Conservation (phyloP, 2,113 vertebrate genomes). For the Penelope pileata region DNA sequence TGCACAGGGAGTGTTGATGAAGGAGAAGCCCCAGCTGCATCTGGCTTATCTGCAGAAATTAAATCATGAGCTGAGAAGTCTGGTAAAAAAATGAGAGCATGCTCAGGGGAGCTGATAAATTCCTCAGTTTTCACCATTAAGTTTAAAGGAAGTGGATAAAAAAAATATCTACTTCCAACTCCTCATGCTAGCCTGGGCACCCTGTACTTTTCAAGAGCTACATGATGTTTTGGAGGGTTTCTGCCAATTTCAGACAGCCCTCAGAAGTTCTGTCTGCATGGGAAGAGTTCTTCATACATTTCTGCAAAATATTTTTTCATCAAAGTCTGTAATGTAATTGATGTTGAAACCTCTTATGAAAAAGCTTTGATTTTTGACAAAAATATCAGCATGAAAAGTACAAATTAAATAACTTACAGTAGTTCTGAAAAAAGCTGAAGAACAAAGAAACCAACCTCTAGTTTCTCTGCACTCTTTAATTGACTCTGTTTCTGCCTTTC, state of each 20-base stretch:
- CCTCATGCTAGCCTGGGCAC: background rate
- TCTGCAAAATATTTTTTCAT: background rate
- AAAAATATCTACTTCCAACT: background rate
- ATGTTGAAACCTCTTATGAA: background rate
- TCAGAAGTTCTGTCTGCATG: accelerated
- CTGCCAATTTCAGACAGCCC: background rate
- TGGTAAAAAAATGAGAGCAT: background rate
- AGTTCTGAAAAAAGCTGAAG: background rate
- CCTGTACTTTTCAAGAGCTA: background rate
- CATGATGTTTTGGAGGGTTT: background rate
- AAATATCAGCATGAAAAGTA: background rate
- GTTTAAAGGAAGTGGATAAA: background rate
- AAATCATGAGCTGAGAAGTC: background rate
- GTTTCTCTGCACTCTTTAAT: background rate
- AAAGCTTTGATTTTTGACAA: background rate
- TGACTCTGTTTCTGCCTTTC: background rate
- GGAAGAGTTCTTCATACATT: background rate
- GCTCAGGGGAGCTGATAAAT: background rate
- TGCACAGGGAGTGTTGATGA: background rate
- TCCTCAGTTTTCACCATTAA: accelerated
- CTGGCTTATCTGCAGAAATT: background rate
- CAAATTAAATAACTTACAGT: background rate
- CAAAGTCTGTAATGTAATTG: background rate
- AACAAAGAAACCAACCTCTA: background rate
- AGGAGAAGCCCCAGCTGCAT: background rate